Evolutionary conservation across 2,797 vertebrate species (phyloP), one percentile per base, ranked within the genome.

Genomic region (Babyrousa celebensis): DNA sequence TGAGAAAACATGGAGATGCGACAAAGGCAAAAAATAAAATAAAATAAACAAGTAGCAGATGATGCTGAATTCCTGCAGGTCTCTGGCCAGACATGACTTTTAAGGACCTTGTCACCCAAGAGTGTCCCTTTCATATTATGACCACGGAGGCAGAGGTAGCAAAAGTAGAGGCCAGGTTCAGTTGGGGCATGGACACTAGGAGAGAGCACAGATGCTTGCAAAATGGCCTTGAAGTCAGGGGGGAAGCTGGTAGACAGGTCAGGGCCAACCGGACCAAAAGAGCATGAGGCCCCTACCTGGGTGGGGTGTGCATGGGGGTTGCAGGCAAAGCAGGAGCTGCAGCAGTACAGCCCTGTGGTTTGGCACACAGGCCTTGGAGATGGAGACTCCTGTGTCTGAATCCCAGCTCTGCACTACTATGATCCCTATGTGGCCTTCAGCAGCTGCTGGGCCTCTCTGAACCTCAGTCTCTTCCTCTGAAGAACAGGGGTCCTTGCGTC

Each of bases 271-370:
- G 16, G 29, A n/a, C n/a, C 11, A 10, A 9, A 32, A 18, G 11
- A 27, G 36, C 62, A 77, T 18, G 58, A 62, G 15, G 21, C 4
- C 6, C 54, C 12, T 5, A 5, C 4, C 23, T 21, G 12, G 9
- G 20, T 0, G 0, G 18, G n/a, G 14, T 36, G 20, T 29, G 21
- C 32, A 3, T 21, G 29, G 29, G 32, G 29, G 6, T 8, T 29
- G 16, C 14, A 1, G 71, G 79, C 6, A 21, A 36, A n/a, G 43
- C 43, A 14, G 29, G 2, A 20, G 20, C 11, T 6, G 9, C 27
- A 2, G 36, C 12, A 48, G 48, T 10, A 4, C 8, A 23, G 21
- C 25, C 43, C 52, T 15, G 20, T 14, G 1, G 17, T 21, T 4
- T 25, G 67, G 54, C 21, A 5, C 20, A 0, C 0, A 20, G 11